Percentiles rank a stretch among this genome's conserved stretches.
These are phyloP conservation scores for Ceryle rudis DNA, from an alignment of 2,797 vertebrate genomes.

Conservation along the genomic window DNA sequence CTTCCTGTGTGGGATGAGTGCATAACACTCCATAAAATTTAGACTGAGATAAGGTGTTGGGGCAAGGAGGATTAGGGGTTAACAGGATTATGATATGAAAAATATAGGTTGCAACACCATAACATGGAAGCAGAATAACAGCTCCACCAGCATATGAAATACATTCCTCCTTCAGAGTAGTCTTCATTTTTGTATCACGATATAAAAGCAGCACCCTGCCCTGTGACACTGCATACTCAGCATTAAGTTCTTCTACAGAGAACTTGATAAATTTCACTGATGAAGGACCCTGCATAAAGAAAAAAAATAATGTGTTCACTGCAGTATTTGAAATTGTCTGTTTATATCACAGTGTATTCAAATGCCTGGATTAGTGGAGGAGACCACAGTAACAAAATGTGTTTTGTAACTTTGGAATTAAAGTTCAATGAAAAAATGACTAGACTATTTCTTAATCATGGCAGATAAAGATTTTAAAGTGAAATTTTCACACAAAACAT, in stretches of 20 bases:
- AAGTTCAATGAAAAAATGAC: background rate
- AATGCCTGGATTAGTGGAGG: background rate
- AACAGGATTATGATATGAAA: background rate
- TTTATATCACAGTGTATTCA: background rate
- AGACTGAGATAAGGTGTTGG: background rate
- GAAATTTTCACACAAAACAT: background rate
- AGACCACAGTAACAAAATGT: background rate
- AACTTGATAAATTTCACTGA: background rate
- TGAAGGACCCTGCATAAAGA: background rate
- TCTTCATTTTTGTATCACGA: background rate
- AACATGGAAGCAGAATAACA: background rate
- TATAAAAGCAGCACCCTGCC: background rate
- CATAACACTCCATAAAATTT: fast-evolving
- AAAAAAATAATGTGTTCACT: background rate
- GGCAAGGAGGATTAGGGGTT: background rate
- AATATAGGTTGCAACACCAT: background rate
- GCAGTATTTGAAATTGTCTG: background rate
- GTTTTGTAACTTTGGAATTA: background rate
- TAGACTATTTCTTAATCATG: background rate
- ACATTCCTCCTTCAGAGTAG: background rate
- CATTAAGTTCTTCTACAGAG: background rate
- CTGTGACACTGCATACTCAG: background rate
- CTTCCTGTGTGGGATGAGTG: background rate
- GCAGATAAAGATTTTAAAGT: background rate
- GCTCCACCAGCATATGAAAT: background rate